phyloP scores from a whole-genome alignment of 2,113 vertebrate genomes.

The Onychorhynchus coronatus region DNA sequence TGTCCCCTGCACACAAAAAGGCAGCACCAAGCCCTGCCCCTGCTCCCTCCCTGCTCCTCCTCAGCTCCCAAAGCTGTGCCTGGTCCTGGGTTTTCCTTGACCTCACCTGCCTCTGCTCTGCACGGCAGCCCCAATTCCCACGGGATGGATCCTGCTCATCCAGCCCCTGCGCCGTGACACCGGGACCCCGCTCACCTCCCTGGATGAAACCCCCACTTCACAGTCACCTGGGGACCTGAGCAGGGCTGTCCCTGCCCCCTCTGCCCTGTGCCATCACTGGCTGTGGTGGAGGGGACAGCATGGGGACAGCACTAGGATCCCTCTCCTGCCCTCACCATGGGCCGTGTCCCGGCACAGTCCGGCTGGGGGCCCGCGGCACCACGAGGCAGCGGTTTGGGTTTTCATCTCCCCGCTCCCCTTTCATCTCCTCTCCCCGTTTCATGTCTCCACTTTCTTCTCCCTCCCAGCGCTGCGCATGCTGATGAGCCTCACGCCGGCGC shows the following conservation, averaged over 20 bases:
- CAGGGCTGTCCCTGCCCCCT: accelerated
- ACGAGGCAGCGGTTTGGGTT: neutral
- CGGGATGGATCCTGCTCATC: neutral
- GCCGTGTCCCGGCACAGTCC: accelerated
- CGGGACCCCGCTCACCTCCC: neutral
- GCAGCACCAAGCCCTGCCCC: neutral
- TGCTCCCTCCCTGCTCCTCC: neutral
- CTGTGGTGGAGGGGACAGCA: accelerated
- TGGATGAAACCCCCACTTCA: neutral
- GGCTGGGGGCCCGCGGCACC: accelerated
- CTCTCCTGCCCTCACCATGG: accelerated
- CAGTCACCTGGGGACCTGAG: accelerated
- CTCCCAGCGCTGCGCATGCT: constrained; percentile 48
- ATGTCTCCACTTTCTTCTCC: constrained; percentile 67
- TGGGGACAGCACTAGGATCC: accelerated
- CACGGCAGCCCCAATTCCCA: accelerated
- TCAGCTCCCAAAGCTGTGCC: neutral
- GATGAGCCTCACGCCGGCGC: constrained; percentile 28
- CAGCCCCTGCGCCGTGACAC: accelerated
- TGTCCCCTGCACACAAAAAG: neutral
- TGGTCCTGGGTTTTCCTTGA: accelerated
- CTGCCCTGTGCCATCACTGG: neutral
- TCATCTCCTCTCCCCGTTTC: constrained; percentile 54
- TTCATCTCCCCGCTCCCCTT: constrained; percentile 33
- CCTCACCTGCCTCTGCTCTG: neutral